A percentile compares a stretch with the other conserved stretches of the same genome.
These are phyloP conservation scores for Triplophysa rosa DNA, from an alignment of 2,113 vertebrate species.

Conservation along the genomic window DNA sequence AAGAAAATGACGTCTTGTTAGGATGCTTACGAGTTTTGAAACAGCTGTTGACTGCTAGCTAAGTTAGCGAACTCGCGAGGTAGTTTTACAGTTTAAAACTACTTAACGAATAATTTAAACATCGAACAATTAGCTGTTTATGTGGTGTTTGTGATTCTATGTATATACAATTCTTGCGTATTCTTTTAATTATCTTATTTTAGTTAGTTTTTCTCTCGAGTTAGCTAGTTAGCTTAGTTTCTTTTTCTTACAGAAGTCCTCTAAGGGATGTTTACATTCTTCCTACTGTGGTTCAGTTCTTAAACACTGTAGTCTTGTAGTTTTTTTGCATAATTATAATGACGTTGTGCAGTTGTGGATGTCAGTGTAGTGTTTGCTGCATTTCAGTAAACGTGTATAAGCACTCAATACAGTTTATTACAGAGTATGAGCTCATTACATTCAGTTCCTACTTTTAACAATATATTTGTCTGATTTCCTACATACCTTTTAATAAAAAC, in stretches of 20 bases:
- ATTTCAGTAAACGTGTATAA: too few relatives aligned
- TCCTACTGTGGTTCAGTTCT: neutral
- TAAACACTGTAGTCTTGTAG: neutral
- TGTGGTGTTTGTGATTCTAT: neutral
- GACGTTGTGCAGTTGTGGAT: too few relatives aligned
- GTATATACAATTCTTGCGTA: neutral
- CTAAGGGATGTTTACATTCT: neutral
- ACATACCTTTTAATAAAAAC: too few relatives aligned
- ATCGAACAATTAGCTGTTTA: neutral
- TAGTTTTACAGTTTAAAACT: neutral
- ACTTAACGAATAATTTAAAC: neutral
- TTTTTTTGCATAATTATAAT: too few relatives aligned
- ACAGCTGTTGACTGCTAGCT: neutral
- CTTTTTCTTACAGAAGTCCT: neutral
- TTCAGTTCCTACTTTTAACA: too few relatives aligned
- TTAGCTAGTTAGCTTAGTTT: neutral
- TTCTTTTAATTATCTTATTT: neutral
- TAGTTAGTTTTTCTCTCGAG: neutral
- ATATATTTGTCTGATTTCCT: too few relatives aligned
- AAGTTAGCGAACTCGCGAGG: neutral
- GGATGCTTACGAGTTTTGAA: neutral
- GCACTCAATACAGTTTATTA: too few relatives aligned
- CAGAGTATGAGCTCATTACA: too few relatives aligned
- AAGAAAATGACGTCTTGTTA: neutral
- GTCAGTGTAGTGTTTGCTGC: too few relatives aligned